Conservation (phyloP, 2,113 vertebrate genomes). For the Alectura lathami region DNA sequence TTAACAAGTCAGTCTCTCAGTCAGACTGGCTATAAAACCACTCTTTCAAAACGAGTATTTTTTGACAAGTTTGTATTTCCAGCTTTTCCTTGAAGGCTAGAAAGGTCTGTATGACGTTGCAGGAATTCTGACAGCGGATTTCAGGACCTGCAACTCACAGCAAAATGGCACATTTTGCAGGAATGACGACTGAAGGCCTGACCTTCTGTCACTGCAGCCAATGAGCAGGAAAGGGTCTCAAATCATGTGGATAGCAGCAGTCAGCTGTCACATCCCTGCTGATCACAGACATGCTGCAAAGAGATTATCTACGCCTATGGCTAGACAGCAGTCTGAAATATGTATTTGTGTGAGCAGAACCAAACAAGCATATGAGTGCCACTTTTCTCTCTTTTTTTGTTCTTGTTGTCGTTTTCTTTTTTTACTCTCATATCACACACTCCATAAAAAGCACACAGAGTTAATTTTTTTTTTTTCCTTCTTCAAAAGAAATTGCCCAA, state of each 20-base stretch:
- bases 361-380: neutral
- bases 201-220: conserved; percentile 11
- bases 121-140: neutral
- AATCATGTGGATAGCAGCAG: conserved; percentile 17
- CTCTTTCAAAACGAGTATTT: neutral
- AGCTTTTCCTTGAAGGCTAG: neutral
- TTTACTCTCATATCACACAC: neutral
- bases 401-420: neutral
- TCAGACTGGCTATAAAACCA: neutral
- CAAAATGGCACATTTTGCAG: conserved; percentile 2
- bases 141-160: neutral
- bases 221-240: conserved; percentile 30
- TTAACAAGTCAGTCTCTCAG: neutral
- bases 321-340: conserved; percentile 24
- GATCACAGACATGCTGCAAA: conserved; percentile 23
- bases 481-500: neutral
- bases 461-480: neutral
- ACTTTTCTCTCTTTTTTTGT: neutral
- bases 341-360: conserved; percentile 4
- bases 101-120: neutral
- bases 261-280: conserved; percentile 50
- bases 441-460: neutral
- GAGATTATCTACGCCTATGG: conserved; percentile 8
- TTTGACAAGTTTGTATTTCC: neutral
- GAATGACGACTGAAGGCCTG: neutral